Evolutionary conservation across 1,140 invertebrate species (phyloP).

Genomic region (Samia ricini): DNA sequence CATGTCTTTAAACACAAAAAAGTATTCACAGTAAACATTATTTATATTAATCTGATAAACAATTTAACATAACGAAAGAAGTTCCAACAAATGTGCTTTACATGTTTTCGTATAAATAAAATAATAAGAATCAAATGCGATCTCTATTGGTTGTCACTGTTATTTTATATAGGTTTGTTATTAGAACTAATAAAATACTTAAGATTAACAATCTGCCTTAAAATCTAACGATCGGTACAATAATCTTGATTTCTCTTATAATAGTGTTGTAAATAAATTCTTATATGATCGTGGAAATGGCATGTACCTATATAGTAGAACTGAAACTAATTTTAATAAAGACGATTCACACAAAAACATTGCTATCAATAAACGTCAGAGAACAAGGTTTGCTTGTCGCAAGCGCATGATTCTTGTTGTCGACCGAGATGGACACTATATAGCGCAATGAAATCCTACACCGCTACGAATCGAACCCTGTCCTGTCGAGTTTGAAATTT

Average conservation of each 20-base stretch:
- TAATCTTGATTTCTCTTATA: slow-evolving; percentile 24
- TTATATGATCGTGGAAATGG: background rate
- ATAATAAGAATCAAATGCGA: too few relatives aligned
- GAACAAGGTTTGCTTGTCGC: slow-evolving; percentile 36
- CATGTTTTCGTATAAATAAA: too few relatives aligned
- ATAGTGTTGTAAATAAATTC: slow-evolving; percentile 22
- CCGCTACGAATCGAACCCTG: slow-evolving; percentile 72
- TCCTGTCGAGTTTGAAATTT: slow-evolving; percentile 72
- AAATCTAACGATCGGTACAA: slow-evolving; percentile 25
- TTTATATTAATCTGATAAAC: too few relatives aligned
- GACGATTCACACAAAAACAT: slow-evolving; percentile 46
- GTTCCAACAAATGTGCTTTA: too few relatives aligned
- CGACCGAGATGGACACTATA: slow-evolving; percentile 47
- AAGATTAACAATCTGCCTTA: slow-evolving; percentile 24
- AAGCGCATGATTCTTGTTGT: slow-evolving; percentile 50
- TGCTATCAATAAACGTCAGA: slow-evolving; percentile 59
- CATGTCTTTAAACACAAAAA: too few relatives aligned
- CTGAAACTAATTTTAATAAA: slow-evolving; percentile 44
- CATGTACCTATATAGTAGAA: slow-evolving; percentile 16
- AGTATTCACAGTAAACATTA: too few relatives aligned
- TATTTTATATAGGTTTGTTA: background rate
- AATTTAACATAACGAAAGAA: too few relatives aligned
- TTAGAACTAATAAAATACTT: slow-evolving; percentile 16
- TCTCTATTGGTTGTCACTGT: too few relatives aligned
- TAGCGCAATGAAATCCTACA: slow-evolving; percentile 73